phyloP scores from a whole-genome alignment of 2,888 invertebrate genomes.

The Tuta absoluta region DNA sequence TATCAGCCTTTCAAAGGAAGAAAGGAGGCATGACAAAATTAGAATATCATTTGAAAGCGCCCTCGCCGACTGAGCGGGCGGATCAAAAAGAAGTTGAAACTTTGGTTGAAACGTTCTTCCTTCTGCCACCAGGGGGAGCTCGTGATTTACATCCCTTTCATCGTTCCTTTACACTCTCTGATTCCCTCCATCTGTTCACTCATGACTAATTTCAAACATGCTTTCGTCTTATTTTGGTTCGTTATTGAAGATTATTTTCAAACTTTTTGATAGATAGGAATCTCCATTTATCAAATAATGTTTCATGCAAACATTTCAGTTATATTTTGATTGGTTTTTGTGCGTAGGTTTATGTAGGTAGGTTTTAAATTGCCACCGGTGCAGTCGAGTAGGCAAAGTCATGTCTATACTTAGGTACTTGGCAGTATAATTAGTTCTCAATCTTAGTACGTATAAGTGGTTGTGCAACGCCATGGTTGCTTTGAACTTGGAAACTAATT shows the following conservation, averaged over 20 bases:
- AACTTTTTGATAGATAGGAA: neutral
- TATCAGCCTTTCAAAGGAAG: neutral
- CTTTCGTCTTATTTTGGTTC: conserved; percentile 17
- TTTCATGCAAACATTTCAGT: too few relatives aligned
- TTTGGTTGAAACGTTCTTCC: conserved; percentile 15
- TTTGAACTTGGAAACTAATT: conserved; percentile 34
- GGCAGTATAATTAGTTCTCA: too few relatives aligned
- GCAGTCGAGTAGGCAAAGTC: too few relatives aligned
- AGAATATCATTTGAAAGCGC: conserved; percentile 4
- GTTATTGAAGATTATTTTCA: conserved; percentile 19
- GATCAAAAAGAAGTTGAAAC: neutral
- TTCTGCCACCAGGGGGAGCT: conserved; percentile 11
- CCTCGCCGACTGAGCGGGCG: neutral
- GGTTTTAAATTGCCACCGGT: too few relatives aligned
- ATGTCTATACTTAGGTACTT: too few relatives aligned
- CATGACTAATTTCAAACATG: conserved; percentile 27
- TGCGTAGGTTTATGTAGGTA: too few relatives aligned
- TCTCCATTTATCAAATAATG: neutral
- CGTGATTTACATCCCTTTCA: conserved; percentile 42
- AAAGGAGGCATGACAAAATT: conserved; percentile 4
- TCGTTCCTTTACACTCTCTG: conserved; percentile 27
- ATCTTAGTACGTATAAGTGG: neutral
- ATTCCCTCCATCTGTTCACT: neutral
- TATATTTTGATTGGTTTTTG: too few relatives aligned
- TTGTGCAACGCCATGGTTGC: conserved; percentile 16